These are phyloP conservation scores for Dendrolimus pini DNA, from an alignment of 2,888 invertebrate genomes.

Conservation along the genomic window DNA sequence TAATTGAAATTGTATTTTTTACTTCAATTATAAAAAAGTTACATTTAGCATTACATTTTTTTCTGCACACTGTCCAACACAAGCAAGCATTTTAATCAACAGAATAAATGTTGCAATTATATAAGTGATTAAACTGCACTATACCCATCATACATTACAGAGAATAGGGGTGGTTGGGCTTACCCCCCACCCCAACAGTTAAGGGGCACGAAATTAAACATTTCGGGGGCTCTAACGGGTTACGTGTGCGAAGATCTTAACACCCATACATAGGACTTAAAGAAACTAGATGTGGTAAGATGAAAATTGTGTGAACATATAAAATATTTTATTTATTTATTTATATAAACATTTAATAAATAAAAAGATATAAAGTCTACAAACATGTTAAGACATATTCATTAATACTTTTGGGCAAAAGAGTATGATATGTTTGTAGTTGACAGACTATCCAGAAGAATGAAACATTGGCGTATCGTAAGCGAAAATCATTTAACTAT, in stretches of 20 bases:
- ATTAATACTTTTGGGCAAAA: no score
- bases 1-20: no score
- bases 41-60: conserved; percentile 1
- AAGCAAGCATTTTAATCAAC: conserved; percentile 70
- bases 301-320: conserved; percentile 1
- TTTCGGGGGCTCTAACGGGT: conserved; percentile 64
- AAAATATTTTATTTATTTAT: no score
- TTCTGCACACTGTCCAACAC: conserved; percentile 37
- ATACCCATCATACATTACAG: conserved; percentile 63
- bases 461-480: no score
- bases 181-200: conserved; percentile 21
- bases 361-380: no score
- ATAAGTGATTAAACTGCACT: conserved; percentile 72
- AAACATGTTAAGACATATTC: no score
- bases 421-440: no score
- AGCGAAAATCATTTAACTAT: no score
- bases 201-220: conserved; percentile 59
- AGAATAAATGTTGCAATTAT: conserved; percentile 73
- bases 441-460: no score
- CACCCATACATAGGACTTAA: conserved; percentile 23
- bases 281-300: conserved; percentile 28
- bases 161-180: conserved; percentile 17
- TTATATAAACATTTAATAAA: no score
- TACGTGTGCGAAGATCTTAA: conserved; percentile 60
- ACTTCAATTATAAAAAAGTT: no score